Conservation (phyloP, 2,888 invertebrate species). For the Biston stratarius region DNA sequence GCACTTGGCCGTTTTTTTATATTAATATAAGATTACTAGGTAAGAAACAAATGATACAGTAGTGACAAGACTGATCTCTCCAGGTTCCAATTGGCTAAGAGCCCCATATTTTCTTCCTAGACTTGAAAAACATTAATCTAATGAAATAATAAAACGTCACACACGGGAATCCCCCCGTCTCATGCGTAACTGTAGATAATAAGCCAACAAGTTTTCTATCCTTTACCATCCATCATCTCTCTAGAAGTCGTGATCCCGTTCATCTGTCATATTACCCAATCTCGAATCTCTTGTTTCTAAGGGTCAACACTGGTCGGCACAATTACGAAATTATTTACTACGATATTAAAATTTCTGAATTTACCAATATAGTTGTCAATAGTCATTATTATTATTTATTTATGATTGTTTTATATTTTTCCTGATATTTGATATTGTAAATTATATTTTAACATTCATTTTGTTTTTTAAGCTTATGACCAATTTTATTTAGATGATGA, state of each 20-base stretch:
- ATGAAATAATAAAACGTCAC: slow-evolving; percentile 81
- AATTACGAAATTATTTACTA: background rate
- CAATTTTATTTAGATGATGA: no score
- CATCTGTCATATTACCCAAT: slow-evolving; percentile 60
- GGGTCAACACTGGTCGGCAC: background rate
- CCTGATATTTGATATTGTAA: no score
- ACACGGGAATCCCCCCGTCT: slow-evolving; percentile 66
- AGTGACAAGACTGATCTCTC: background rate
- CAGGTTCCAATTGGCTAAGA: background rate
- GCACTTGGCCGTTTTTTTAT: no score
- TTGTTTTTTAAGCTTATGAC: no score
- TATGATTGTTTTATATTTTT: no score
- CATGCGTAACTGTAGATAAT: slow-evolving; percentile 71
- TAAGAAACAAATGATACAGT: no score
- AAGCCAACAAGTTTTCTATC: slow-evolving; percentile 77
- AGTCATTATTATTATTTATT: no score
- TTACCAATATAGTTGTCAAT: no score
- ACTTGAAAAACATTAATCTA: slow-evolving; percentile 73
- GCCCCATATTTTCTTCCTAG: slow-evolving; percentile 24
- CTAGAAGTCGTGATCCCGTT: slow-evolving; percentile 60
- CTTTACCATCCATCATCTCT: slow-evolving; percentile 72
- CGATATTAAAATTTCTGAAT: background rate
- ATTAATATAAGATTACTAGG: no score
- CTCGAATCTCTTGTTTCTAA: slow-evolving; percentile 38
- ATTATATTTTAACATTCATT: no score